phyloP scores from a whole-genome alignment of 1,140 invertebrate genomes.

The Lepidostoma basale region DNA sequence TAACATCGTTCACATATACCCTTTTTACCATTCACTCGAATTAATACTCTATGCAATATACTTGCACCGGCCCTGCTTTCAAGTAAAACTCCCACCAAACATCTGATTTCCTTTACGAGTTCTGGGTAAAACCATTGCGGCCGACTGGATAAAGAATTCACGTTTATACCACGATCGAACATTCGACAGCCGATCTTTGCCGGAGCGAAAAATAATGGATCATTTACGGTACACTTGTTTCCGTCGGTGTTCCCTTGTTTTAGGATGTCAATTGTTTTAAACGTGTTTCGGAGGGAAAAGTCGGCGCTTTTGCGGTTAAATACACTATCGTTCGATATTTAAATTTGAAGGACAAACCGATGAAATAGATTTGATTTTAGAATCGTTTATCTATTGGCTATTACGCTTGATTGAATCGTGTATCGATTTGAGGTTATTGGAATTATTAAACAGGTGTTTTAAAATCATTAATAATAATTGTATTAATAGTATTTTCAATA shows the following conservation, averaged over 20 bases:
- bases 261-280: constrained; percentile 9
- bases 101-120: constrained; percentile 7
- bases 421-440: no score
- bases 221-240: constrained; percentile 16
- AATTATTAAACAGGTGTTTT: no score
- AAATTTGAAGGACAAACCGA: no score
- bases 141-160: constrained; percentile 16
- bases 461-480: no score
- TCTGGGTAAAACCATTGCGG: constrained; percentile 8
- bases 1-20: no score
- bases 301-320: background rate
- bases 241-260: background rate
- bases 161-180: background rate
- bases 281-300: background rate
- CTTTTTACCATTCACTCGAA: background rate
- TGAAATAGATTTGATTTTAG: no score
- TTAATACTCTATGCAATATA: background rate
- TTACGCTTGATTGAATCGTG: no score
- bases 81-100: background rate
- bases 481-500: no score
- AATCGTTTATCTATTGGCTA: no score
- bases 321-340: no score
- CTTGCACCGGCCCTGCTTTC: background rate
- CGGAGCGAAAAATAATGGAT: constrained; percentile 16
- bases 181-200: constrained; percentile 9